These are phyloP conservation scores for Burhinus bistriatus DNA, from an alignment of 2,113 vertebrate genomes.

Conservation along the genomic window DNA sequence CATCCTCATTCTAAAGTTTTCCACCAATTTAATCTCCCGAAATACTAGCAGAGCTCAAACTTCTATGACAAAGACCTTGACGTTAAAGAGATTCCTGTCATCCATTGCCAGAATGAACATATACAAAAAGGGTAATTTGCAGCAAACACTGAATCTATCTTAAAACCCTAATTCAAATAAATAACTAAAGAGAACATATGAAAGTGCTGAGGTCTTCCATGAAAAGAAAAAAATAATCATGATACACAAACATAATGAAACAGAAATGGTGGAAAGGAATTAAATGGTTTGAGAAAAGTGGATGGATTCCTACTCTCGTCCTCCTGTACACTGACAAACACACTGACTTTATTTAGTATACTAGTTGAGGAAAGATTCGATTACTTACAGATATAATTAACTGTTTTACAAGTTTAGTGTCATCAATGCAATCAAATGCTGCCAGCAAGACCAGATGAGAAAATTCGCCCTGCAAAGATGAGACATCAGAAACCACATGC, in stretches of 20 bases:
- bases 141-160: neutral
- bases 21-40: neutral
- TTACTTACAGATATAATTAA: conserved; percentile 88
- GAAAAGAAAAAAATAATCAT: neutral
- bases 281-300: neutral
- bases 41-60: neutral
- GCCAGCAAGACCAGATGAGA: conserved; percentile 90
- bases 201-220: neutral
- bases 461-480: conserved; percentile 85
- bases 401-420: conserved; percentile 94
- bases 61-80: neutral
- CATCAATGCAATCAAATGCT: conserved; percentile 94
- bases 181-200: neutral
- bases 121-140: neutral
- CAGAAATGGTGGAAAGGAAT: neutral
- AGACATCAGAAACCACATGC: neutral
- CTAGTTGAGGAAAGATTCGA: neutral
- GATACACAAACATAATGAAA: neutral
- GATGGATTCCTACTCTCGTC: neutral
- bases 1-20: neutral
- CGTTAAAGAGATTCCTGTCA: neutral
- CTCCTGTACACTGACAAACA: neutral
- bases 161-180: neutral
- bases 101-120: neutral
- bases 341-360: neutral